Evolutionary conservation across 2,797 vertebrate genomes (phyloP).

Genomic region (Galago senegalensis): DNA sequence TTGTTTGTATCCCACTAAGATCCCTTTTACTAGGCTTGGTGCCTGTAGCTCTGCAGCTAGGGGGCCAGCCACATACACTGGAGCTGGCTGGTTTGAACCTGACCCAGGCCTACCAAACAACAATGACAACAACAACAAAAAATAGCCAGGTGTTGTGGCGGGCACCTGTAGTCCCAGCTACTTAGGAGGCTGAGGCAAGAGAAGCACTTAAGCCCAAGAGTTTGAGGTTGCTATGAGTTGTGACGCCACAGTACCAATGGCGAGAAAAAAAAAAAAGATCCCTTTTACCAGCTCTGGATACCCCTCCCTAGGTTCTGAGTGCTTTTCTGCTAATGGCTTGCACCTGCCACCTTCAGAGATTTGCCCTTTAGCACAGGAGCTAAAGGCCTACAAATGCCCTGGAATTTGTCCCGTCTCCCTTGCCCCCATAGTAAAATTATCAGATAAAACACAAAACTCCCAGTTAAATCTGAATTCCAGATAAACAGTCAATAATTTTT

Average conservation of each 20-base stretch:
- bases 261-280: background rate
- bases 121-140: too few relatives aligned
- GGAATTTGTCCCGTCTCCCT: background rate
- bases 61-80: too few relatives aligned
- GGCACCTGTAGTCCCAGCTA: too few relatives aligned
- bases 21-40: background rate
- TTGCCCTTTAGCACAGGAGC: background rate
- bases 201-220: too few relatives aligned
- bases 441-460: background rate
- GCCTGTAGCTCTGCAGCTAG: too few relatives aligned
- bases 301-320: background rate
- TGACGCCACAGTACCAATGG: too few relatives aligned
- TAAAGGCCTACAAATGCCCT: background rate
- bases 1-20: background rate
- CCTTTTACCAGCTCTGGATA: background rate
- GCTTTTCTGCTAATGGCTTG: background rate
- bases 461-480: slow-evolving; percentile 32
- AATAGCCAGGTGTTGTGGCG: too few relatives aligned
- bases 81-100: too few relatives aligned
- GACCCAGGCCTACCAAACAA: too few relatives aligned
- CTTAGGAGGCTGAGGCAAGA: too few relatives aligned
- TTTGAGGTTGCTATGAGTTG: too few relatives aligned
- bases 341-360: background rate
- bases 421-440: background rate
- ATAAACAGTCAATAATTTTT: background rate